phyloP scores from a whole-genome alignment of 2,113 vertebrate genomes.

The Indicator indicator region DNA sequence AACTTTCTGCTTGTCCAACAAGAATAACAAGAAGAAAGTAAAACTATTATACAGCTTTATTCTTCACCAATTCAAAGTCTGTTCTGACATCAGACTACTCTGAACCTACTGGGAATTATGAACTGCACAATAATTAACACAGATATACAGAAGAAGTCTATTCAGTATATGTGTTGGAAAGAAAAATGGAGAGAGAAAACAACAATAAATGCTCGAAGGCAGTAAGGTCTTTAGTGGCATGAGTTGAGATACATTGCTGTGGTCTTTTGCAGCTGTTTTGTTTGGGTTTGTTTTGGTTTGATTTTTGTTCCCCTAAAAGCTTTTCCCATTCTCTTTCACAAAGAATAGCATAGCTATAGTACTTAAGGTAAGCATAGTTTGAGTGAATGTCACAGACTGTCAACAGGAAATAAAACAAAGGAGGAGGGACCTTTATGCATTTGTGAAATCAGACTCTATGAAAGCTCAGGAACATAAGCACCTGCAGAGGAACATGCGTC shows the following conservation, averaged over 20 bases:
- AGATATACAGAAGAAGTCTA: background rate
- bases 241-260: accelerated
- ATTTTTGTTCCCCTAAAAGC: background rate
- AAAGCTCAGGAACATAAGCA: background rate
- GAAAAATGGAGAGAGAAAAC: background rate
- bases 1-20: background rate
- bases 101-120: background rate
- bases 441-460: background rate
- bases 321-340: background rate
- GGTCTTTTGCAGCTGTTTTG: background rate
- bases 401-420: background rate
- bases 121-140: background rate
- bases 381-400: background rate
- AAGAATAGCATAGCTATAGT: background rate
- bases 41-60: background rate
- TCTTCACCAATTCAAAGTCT: background rate
- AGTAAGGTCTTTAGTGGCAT: background rate
- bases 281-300: background rate
- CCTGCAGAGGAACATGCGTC: background rate
- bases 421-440: background rate
- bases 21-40: background rate
- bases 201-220: background rate
- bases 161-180: background rate
- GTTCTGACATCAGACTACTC: background rate
- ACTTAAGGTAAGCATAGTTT: background rate